Evolutionary conservation across 37 sponge, comb jelly and placozoan species (phyloP), one percentile per base, ranked within the genome.

Genomic region (Halisarca cf. caerulea): DNA sequence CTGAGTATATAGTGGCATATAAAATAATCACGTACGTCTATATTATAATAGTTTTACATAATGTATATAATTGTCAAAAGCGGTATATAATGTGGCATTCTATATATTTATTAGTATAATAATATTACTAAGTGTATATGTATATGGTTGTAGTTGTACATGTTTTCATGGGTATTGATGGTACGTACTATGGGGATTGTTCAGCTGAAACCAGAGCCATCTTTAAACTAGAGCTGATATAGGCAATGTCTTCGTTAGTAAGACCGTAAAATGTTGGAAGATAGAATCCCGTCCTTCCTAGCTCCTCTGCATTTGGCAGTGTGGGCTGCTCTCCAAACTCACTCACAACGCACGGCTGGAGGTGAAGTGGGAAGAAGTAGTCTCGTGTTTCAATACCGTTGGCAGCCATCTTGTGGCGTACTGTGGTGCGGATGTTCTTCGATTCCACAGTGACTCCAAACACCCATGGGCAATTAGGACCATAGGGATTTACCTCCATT

Each of bases 331-430:
- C n/a, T 21, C 81, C 62, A 36, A 40, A 38, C 9, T 51, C 2
- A 35, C 39, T 17, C 7, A 83, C 23, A 4, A 66, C 42, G n/a
- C 60, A 51, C 20, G 90, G 90, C 53, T 89, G 90, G 4, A 89
- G 82, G 45, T 89, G 90, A 20, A 89, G 86, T 0, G 90, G 90
- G 36, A 89, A 74, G 77, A 89, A 89, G 45, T 58, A 89, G 45
- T 89, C 90, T 2, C 90, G 57, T 24, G 90, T 89, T 68, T 89
- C 90, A 33, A 85, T 84, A 42, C 90, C 85, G 3, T 80, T 55
- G 0, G 44, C 60, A 25, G 90, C 90, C 57, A 89, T 61, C 30
- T 70, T 55, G 24, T 58, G 58, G 6, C 90, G 70, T 9, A 89
- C 55, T 9, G 0, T 1, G 24, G 51, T 78, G 3, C 90, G 66